Evolutionary conservation across 1,140 invertebrate genomes (phyloP), one percentile per base, ranked within the genome.

Genomic region (Antheraea pernyi): DNA sequence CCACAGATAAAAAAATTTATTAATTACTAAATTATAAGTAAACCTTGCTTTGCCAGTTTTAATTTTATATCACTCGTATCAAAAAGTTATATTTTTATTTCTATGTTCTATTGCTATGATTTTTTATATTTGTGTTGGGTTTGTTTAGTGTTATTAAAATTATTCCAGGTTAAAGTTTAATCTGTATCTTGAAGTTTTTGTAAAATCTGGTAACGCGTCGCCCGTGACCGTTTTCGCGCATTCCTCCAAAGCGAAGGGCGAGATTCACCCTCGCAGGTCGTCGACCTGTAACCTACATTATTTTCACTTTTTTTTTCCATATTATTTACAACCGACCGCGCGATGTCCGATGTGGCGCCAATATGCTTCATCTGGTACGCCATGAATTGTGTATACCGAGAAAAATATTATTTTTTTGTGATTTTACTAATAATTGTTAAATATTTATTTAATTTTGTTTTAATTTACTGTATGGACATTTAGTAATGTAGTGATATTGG

Each of bases 251-350:
- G 6, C 16, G 60, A 16, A 61, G 60, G 60, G 60, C 60, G 60
- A 61, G 60, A 61, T 61, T 36, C 60, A 61, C 60, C 60, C 60
- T 61, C 19, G 19, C 19, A 22, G 60, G 60, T 61, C 19, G 60
- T 30, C 60, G 60, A 61, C 19, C 60, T 61, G 9, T 30, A 61
- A 61, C 60, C 60, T 61, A 61, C 60, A 61, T 61, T 61, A 61
- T 36, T 61, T 7, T 53, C 46, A 53, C 46, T 53, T 53, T 42
- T n/a, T n/a, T n/a, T 53, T 53, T 53, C 16, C 46, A 53, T 53
- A 53, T 53, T 53, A 53, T 16, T 53, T 13, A 53, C 11, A 53
- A 53, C 16, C 13, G 46, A 53, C 16, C 4, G 16, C 16, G 46
- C 46, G 46, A 53, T 13, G 13, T n/a, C 7, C 46, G 46, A 8